Evolutionary conservation across 1,140 invertebrate genomes (phyloP).

Genomic region (Apolygus lucorum): DNA sequence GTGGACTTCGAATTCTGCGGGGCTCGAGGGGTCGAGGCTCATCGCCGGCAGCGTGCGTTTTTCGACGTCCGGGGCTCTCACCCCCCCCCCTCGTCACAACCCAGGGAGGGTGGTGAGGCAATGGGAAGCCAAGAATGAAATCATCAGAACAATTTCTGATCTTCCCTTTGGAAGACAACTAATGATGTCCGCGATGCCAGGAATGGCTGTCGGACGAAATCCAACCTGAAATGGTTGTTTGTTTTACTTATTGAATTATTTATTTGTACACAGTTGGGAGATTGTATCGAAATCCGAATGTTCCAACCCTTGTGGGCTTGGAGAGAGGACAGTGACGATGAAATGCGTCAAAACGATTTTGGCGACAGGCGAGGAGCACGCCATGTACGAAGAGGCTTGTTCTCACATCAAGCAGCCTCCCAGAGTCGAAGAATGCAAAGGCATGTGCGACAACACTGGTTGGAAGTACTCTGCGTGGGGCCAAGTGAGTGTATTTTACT

Average conservation of each 20-base stretch:
- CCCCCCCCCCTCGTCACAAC: neutral
- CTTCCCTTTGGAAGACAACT: too few relatives aligned
- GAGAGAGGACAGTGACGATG: neutral
- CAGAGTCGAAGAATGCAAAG: neutral
- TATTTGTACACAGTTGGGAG: neutral
- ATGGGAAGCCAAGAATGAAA: too few relatives aligned
- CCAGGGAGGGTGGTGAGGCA: neutral
- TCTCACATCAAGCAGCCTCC: neutral
- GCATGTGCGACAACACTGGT: neutral
- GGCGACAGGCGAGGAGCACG: neutral
- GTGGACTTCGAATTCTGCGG: too few relatives aligned
- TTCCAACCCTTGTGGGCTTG: neutral
- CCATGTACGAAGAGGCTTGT: neutral
- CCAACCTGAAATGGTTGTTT: too few relatives aligned
- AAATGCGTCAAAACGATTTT: neutral
- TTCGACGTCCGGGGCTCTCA: too few relatives aligned
- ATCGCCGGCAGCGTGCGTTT: too few relatives aligned
- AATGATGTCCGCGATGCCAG: too few relatives aligned
- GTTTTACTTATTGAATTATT: neutral
- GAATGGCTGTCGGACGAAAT: too few relatives aligned
- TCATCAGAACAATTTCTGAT: too few relatives aligned
- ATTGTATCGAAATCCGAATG: too few relatives aligned
- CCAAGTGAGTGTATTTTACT: neutral
- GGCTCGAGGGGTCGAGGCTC: too few relatives aligned
- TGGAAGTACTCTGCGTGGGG: conserved; percentile 3